Percentiles rank a stretch among this genome's conserved stretches.
Conservation (phyloP, 2,113 vertebrate genomes). For the Rhinichthys klamathensis region DNA sequence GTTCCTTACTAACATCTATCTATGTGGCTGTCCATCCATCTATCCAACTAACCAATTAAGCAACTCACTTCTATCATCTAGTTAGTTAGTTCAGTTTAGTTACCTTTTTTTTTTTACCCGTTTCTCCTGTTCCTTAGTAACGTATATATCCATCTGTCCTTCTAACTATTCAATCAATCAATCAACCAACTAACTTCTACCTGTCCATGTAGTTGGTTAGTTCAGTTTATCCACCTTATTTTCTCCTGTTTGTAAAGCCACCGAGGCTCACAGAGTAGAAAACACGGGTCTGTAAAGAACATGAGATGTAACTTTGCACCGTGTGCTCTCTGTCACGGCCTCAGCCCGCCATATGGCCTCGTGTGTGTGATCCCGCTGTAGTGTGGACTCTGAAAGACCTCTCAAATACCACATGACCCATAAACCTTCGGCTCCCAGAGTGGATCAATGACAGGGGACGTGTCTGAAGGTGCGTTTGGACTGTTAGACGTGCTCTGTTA, state of each 20-base stretch:
- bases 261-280: background rate
- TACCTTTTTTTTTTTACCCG: background rate
- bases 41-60: background rate
- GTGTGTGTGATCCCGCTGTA: slow-evolving; percentile 45
- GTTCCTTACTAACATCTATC: background rate
- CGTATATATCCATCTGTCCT: background rate
- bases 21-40: background rate
- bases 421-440: slow-evolving; percentile 53
- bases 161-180: background rate
- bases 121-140: background rate
- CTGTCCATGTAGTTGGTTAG: background rate
- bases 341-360: slow-evolving; percentile 41
- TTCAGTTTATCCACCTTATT: background rate
- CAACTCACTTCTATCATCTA: background rate
- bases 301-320: slow-evolving; percentile 14
- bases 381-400: slow-evolving; percentile 48
- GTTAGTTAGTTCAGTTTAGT: background rate
- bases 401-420: slow-evolving; percentile 60
- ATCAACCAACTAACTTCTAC: background rate
- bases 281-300: background rate
- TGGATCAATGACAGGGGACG: slow-evolving; percentile 59
- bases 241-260: background rate
- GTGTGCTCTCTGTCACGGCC: background rate
- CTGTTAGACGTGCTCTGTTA: slow-evolving; percentile 72
- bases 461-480: slow-evolving; percentile 68